A percentile compares a stretch with the other conserved stretches of the same genome.
Evolutionary conservation across 2,113 vertebrate species (phyloP).

Genomic region (Origma solitaria): DNA sequence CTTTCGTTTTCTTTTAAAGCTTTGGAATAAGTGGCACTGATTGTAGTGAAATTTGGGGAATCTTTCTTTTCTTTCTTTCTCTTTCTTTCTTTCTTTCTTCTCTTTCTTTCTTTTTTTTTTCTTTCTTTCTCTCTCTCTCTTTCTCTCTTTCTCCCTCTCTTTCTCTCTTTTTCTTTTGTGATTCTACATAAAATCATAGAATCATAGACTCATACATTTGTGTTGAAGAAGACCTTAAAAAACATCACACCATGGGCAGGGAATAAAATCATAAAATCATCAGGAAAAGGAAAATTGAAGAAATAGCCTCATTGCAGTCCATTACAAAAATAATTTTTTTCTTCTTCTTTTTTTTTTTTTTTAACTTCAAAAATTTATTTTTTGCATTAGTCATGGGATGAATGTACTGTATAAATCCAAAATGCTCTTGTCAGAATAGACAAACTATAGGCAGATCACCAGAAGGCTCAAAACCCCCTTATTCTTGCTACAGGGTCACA

Average conservation of each 20-base stretch:
- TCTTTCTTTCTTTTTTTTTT: too few relatives aligned
- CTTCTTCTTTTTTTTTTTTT: background rate
- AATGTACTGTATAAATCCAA: background rate
- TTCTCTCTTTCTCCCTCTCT: background rate
- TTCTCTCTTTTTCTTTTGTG: fast-evolving
- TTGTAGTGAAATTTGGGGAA: fast-evolving
- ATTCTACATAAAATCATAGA: background rate
- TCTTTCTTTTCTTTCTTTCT: too few relatives aligned
- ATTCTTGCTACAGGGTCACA: background rate
- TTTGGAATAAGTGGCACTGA: background rate
- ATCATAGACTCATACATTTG: background rate
- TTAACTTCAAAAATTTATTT: background rate
- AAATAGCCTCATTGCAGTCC: background rate
- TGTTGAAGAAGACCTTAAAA: background rate
- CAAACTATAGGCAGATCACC: background rate
- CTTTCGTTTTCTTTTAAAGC: background rate
- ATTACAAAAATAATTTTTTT: background rate
- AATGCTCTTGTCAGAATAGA: fast-evolving
- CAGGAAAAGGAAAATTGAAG: too few relatives aligned
- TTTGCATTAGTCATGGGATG: fast-evolving
- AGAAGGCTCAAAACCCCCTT: background rate
- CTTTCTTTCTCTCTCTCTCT: background rate
- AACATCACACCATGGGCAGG: background rate
- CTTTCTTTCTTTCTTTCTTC: background rate
- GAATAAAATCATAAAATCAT: background rate